Evolutionary conservation across 1,140 invertebrate genomes (phyloP).

Genomic region (Drosophila sulfurigaster): DNA sequence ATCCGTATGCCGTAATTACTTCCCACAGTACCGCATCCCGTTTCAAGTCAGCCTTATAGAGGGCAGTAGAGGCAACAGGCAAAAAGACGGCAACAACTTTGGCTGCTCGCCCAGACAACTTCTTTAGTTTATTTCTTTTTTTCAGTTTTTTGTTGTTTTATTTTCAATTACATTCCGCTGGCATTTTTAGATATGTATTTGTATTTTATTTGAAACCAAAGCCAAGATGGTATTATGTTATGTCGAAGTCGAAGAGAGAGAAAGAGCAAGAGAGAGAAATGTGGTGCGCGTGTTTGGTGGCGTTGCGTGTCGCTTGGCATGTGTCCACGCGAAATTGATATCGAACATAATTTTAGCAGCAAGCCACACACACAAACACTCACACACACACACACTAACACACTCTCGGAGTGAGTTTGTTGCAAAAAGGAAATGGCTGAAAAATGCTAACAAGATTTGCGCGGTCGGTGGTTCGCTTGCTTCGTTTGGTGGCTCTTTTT

Average conservation of each 20-base stretch:
- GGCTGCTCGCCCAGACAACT: slow-evolving; percentile 13
- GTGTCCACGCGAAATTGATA: slow-evolving; percentile 83
- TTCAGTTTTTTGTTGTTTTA: not conserved
- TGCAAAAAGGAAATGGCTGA: slow-evolving; percentile 77
- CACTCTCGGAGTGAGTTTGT: slow-evolving; percentile 7
- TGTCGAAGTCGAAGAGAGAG: slow-evolving; percentile 11
- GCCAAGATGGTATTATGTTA: slow-evolving; percentile 5
- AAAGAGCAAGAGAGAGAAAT: slow-evolving; percentile 41
- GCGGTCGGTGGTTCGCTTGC: slow-evolving; percentile 40
- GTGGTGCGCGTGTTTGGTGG: slow-evolving; percentile 80
- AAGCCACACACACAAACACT: slow-evolving; percentile 46
- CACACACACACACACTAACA: slow-evolving; percentile 29
- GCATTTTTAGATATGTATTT: slow-evolving; percentile 18
- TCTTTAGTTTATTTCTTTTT: not conserved
- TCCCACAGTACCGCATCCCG: slow-evolving; percentile 28
- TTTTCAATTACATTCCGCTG: slow-evolving; percentile 31
- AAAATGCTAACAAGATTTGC: slow-evolving; percentile 83
- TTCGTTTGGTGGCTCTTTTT: slow-evolving; percentile 12
- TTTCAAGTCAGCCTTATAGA: slow-evolving; percentile 8
- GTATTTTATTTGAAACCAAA: slow-evolving; percentile 31
- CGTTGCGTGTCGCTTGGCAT: slow-evolving; percentile 81
- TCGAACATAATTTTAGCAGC: slow-evolving; percentile 77
- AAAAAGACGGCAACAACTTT: slow-evolving; percentile 4
- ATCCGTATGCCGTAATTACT: slow-evolving; percentile 60
- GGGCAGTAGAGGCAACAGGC: slow-evolving; percentile 28